Evolutionary conservation across 1,140 invertebrate genomes (phyloP), one percentile per base, ranked within the genome.

Genomic region (Trachymyrmex cornetzi): DNA sequence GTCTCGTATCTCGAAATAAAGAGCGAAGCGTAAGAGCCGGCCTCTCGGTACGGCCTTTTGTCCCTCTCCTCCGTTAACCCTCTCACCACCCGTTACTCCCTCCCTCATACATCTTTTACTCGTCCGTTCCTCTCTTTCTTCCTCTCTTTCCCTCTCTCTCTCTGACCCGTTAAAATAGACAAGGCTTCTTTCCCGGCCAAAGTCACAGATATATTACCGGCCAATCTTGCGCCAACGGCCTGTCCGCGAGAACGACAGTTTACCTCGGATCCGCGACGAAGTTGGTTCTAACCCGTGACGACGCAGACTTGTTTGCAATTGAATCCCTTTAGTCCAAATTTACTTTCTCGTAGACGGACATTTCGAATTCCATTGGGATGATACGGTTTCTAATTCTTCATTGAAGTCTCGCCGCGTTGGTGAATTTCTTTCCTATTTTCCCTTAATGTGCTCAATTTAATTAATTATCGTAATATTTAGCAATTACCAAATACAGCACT

Each of bases 141-240:
- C 7, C 64, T 79, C 38, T 11, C 66, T 50, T 48, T 79, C 72
- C 63, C 30, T 59, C 71, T 27, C 86, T 90, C 90, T 88, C 80
- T 88, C 89, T 87, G 91, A 92, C 87, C 90, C 88, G 92, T 94
- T 94, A 94, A 94, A 94, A 94, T 94, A 94, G 93, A 94, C 93
- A 91, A 94, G 91, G 84, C 90, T 93, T 93, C 91, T 91, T 94
- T 92, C 92, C 91, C 91, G 88, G 91, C 92, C 90, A 92, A 93
- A 94, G 91, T 92, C 91, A 91, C 88, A 92, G 92, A 93, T 94
- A 93, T 94, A 94, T 94, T 92, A 91, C 88, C 86, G 92, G 90
- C 69, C 86, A 81, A 89, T 89, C 86, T 87, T 84, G 85, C 69
- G 86, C 69, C 80, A 80, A 87, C 85, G 89, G 87, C 88, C 88